Evolutionary conservation across 2,113 vertebrate species (phyloP).

Genomic region (Erythrocercus mccallii): DNA sequence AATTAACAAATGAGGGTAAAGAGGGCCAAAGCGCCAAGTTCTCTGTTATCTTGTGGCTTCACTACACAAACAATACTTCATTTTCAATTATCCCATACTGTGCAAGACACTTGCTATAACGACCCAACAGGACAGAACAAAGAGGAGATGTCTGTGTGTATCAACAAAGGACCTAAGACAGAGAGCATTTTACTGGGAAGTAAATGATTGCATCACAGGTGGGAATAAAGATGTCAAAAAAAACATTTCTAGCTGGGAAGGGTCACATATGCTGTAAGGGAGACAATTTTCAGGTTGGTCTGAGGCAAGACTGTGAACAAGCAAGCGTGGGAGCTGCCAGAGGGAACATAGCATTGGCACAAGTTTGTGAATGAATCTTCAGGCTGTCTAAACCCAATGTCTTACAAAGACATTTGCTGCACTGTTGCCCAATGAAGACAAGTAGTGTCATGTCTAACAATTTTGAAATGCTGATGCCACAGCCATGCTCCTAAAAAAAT

Average conservation of each 20-base stretch:
- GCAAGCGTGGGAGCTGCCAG: neutral
- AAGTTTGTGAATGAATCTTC: neutral
- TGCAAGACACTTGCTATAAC: neutral
- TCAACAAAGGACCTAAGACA: neutral
- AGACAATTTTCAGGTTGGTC: neutral
- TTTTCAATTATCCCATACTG: accelerated
- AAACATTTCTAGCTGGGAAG: neutral
- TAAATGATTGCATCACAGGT: neutral
- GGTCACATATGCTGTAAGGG: neutral
- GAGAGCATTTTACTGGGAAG: neutral
- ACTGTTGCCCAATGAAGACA: neutral
- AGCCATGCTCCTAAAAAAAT: neutral
- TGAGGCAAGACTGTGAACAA: neutral
- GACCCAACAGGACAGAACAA: neutral
- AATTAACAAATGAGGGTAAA: neutral
- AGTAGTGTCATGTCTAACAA: neutral
- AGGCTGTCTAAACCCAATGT: neutral
- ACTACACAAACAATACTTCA: neutral
- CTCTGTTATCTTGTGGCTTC: neutral
- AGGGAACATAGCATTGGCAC: neutral
- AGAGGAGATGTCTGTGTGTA: neutral
- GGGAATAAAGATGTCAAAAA: neutral
- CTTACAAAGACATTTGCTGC: neutral
- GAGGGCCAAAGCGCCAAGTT: neutral
- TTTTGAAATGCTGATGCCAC: neutral